Conservation (phyloP, 2,888 invertebrate species). For the Chirona hameri region DNA sequence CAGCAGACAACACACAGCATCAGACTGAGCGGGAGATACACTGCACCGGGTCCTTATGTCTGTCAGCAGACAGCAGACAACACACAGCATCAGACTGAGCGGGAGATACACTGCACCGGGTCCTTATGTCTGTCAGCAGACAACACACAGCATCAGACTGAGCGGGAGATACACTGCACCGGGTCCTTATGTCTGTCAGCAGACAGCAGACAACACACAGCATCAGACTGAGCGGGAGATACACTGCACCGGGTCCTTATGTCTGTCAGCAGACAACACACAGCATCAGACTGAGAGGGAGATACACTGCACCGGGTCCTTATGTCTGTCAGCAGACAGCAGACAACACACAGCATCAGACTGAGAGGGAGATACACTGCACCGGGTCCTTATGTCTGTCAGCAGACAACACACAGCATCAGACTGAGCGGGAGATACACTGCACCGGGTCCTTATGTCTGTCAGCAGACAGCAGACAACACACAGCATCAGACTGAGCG, state of each 20-base stretch:
- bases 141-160: slow-evolving; percentile 65
- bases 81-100: slow-evolving; percentile 72
- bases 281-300: slow-evolving; percentile 81
- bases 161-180: slow-evolving; percentile 90
- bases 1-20: slow-evolving; percentile 74
- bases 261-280: slow-evolving; percentile 61
- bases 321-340: slow-evolving; percentile 62
- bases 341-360: slow-evolving; percentile 68
- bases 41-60: slow-evolving; percentile 93
- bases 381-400: slow-evolving; percentile 89
- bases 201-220: too few relatives aligned
- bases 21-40: slow-evolving; percentile 83
- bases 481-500: too few relatives aligned
- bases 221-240: too few relatives aligned
- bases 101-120: slow-evolving; percentile 92
- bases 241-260: too few relatives aligned
- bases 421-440: slow-evolving; percentile 85
- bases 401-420: slow-evolving; percentile 56
- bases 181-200: slow-evolving; percentile 81
- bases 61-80: slow-evolving; percentile 49
- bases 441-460: slow-evolving; percentile 96
- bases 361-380: slow-evolving; percentile 89
- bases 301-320: slow-evolving; percentile 91
- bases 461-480: too few relatives aligned
- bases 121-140: slow-evolving; percentile 79